Percentiles rank a stretch among this genome's conserved stretches.
Evolutionary conservation across 2,797 vertebrate species (phyloP).

Genomic region (Chrosomus eos): DNA sequence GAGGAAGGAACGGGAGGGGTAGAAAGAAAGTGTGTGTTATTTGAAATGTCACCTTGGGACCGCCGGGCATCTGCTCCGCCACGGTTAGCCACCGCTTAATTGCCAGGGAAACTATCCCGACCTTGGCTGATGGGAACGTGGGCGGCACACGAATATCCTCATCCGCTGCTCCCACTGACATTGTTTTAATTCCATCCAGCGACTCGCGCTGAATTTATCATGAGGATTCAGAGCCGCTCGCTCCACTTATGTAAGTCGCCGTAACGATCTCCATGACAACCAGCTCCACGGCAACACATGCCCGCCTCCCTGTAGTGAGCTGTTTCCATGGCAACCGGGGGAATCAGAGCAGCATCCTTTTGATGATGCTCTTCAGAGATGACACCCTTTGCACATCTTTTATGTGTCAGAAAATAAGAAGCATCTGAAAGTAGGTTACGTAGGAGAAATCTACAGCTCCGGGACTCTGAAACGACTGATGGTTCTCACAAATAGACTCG

Average conservation of each 20-base stretch:
- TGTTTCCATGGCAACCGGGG: constrained; percentile 79
- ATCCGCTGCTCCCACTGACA: constrained; percentile 74
- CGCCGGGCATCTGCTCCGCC: constrained; percentile 75
- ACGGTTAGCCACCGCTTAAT: constrained; percentile 72
- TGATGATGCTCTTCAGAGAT: constrained; percentile 75
- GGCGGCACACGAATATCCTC: constrained; percentile 59
- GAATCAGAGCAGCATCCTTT: constrained; percentile 71
- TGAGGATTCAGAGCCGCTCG: constrained; percentile 67
- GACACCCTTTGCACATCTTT: constrained; percentile 63
- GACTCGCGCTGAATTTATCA: constrained; percentile 78
- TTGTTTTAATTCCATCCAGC: constrained; percentile 74
- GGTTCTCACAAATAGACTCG: background rate
- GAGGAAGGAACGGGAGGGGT: background rate
- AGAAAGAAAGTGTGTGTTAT: constrained; percentile 47
- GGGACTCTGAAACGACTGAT: background rate
- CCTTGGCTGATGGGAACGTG: constrained; percentile 69
- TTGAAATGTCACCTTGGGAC: constrained; percentile 78
- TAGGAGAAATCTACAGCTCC: constrained; percentile 33
- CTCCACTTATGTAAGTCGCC: constrained; percentile 80
- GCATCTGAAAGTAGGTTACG: constrained; percentile 34
- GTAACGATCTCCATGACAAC: constrained; percentile 80
- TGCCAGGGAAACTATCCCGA: constrained; percentile 76
- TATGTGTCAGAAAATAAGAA: constrained; percentile 31
- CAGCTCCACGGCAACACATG: constrained; percentile 58
- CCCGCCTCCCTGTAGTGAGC: constrained; percentile 70